phyloP scores from a whole-genome alignment of 2,113 vertebrate genomes.

The Sinocyclocheilus rhinocerous region DNA sequence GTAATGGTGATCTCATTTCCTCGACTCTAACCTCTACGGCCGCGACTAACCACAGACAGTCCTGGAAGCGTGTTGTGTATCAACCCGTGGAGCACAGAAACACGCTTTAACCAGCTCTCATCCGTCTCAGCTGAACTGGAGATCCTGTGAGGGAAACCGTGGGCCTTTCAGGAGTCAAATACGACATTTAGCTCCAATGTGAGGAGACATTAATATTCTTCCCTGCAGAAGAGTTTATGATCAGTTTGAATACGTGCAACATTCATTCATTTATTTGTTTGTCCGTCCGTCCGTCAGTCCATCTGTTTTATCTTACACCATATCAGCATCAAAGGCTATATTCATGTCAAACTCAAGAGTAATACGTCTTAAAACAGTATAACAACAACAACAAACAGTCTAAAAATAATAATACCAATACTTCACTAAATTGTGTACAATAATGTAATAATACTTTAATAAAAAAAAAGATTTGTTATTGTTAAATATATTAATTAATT shows the following conservation, averaged over 20 bases:
- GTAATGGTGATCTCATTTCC: conserved; percentile 73
- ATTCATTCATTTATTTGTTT: too few relatives aligned
- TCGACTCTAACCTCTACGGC: conserved; percentile 68
- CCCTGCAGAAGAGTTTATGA: neutral
- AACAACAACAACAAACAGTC: too few relatives aligned
- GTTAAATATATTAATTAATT: too few relatives aligned
- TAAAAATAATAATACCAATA: too few relatives aligned
- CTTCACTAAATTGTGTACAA: too few relatives aligned
- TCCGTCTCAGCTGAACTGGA: conserved; percentile 47
- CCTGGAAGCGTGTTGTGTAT: conserved; percentile 66
- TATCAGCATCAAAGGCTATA: too few relatives aligned
- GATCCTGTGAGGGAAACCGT: neutral
- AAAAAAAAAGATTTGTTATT: too few relatives aligned
- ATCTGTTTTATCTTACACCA: too few relatives aligned
- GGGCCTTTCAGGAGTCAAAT: neutral
- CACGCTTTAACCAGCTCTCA: conserved; percentile 60
- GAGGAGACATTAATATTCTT: neutral
- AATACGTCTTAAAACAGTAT: too few relatives aligned
- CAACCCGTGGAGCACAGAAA: conserved; percentile 55
- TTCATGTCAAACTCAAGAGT: too few relatives aligned
- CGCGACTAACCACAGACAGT: conserved; percentile 64
- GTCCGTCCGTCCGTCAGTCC: too few relatives aligned
- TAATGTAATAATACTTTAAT: too few relatives aligned
- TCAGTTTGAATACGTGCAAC: neutral
- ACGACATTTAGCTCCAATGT: neutral